Base-by-base conservation (phyloP, 2,797 vertebrate genomes). In the Rhynchotus rufescens region DNA sequence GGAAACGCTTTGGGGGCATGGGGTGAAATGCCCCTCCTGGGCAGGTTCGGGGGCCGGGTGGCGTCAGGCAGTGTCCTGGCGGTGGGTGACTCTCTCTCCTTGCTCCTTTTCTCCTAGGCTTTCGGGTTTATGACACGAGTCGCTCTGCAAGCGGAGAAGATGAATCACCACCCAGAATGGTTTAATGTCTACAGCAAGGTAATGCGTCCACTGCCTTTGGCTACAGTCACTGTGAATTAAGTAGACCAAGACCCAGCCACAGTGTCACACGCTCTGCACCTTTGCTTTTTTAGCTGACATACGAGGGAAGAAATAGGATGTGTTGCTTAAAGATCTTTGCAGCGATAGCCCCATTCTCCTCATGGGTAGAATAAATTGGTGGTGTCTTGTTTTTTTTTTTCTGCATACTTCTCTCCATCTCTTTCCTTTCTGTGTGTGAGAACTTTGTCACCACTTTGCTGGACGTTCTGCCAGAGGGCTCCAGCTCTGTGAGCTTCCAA, bases 171-270 rank as follows among this genome's bases (percentile, higher is more conserved):
- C 95, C 99, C 99, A 0, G 99, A 99, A 92, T 99, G 99, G 99
- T 99, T 99, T 97, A 99, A 99, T 74, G 98, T 99, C 93, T 99
- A 99, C 97, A 99, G 98, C 97, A 99, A 99, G 99, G 99, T 99
- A 98, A 98, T 3, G 9, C 88, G 67, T n/a, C 68, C 80, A n/a
- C 76, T 74, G 71, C 45, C 80, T 47, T 86, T 65, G 6, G 12
- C 64, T 76, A 28, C 34, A 66, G 52, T 20, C 49, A 47, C 14
- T 20, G 80, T 69, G 54, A 16, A 54, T 45, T 84, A 86, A 44
- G 38, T 47, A 69, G 12, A 25, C 38, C 57, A 54, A 66, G 65
- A 38, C 77, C 26, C 34, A 6, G 2, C 26, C 45, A 68, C 77
- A 49, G 82, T 67, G 30, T 20, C 36, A 44, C 8, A 2, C 77